Evolutionary conservation across 1,140 invertebrate species (phyloP), one percentile per base, ranked within the genome.

Genomic region (Ceratitis capitata): DNA sequence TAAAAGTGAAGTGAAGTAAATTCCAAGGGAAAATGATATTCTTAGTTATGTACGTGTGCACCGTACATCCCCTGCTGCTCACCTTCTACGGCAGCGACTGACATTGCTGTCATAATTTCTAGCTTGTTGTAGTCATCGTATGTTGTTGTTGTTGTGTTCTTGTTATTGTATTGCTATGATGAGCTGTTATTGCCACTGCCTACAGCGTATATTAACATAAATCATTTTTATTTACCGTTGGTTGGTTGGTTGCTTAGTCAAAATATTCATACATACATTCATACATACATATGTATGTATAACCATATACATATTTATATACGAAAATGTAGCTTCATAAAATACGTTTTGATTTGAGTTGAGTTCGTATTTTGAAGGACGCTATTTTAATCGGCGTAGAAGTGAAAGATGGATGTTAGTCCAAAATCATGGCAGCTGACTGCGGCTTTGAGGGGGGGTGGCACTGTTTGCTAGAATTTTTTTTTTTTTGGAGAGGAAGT

Each of bases 151-250:
- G 69, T 78, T 45, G 19, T 45, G 19, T 35, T 78, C n/a, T 26
- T 78, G 69, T 78, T 45, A 7, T 45, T 42, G n/a, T 23, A 42
- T 69, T 39, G 16, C 69, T 26, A 35, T 78, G 69, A 78, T 78
- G 69, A 47, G 69, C 69, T 78, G 69, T 78, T 78, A 78, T 26
- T 45, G 69, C 69, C 14, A 84, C 53, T 61, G 53, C 82, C 82
- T 78, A 78, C 19, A 83, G 49, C 82, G 82, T 51, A 90, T 89
- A 90, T 90, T 88, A 90, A 91, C 89, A 90, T 90, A 91, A 90
- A 90, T 90, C 89, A 90, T 90, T 90, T 90, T 90, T 90, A 90
- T 90, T 90, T 90, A 89, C 89, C 89, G 88, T 78, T n/a, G n/a
- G n/a, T n/a, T n/a, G n/a, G n/a, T 78, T n/a, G 16, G 69, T n/a